phyloP scores from a whole-genome alignment of 1,140 invertebrate species.

The Prorops nasuta region DNA sequence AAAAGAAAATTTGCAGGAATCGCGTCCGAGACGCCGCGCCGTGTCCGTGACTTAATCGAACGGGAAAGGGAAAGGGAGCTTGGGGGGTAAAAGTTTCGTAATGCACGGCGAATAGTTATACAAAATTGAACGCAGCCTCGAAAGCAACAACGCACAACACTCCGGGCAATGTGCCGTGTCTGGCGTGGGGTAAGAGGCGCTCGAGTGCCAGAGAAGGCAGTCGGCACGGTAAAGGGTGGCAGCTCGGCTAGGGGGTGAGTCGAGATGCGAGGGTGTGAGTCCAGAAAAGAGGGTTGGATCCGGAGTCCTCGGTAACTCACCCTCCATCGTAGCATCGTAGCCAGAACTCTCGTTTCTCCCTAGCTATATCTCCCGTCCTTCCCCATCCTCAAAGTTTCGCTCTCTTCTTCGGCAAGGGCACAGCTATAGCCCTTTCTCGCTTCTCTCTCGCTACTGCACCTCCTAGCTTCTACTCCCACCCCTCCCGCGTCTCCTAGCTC shows the following conservation, averaged over 20 bases:
- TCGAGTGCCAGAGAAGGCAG: constrained; percentile 27
- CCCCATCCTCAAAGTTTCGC: constrained; percentile 1
- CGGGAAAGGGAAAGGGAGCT: constrained; percentile 15
- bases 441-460: constrained; percentile 7
- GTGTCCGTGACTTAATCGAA: constrained; percentile 28
- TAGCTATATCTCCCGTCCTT: constrained; percentile 9
- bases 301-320: constrained; percentile 47
- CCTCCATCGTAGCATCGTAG: constrained; percentile 30
- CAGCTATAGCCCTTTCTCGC: constrained; percentile 10
- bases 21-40: constrained; percentile 13
- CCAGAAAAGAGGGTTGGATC: constrained; percentile 53
- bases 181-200: constrained; percentile 22
- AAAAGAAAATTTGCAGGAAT: constrained; percentile 27
- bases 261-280: constrained; percentile 45
- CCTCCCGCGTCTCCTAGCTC: background rate
- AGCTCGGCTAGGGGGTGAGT: constrained; percentile 23
- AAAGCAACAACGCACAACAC: constrained; percentile 35
- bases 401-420: background rate
- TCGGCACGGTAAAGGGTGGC: constrained; percentile 22
- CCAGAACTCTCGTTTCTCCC: constrained; percentile 26
- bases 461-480: background rate
- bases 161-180: constrained; percentile 39
- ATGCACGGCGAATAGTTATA: constrained; percentile 39
- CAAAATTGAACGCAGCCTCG: constrained; percentile 38
- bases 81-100: constrained; percentile 35